These are phyloP conservation scores for Biston stratarius DNA, from an alignment of 2,888 invertebrate genomes.

Conservation along the genomic window DNA sequence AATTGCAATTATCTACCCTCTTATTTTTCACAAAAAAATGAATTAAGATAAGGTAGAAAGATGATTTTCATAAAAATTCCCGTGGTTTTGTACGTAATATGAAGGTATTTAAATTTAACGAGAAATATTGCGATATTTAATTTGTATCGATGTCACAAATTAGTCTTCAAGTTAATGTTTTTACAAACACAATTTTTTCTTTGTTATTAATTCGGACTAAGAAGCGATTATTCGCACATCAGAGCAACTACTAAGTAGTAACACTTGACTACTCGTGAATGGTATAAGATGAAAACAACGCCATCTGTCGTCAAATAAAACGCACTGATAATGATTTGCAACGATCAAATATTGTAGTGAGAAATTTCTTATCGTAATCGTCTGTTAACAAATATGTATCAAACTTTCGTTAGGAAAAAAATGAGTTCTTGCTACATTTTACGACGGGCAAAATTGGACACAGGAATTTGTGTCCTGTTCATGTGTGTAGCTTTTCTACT, in stretches of 20 bases:
- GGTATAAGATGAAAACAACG: conserved; percentile 1
- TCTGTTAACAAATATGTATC: too few species aligned
- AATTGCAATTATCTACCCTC: too few species aligned
- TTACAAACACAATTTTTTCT: background rate
- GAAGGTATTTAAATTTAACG: background rate
- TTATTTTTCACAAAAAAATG: background rate
- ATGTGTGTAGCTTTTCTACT: conserved; percentile 53
- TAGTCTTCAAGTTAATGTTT: conserved; percentile 5
- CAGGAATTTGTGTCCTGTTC: background rate
- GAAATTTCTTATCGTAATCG: background rate
- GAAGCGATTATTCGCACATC: background rate
- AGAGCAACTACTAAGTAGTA: background rate
- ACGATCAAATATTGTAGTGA: background rate
- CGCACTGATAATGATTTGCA: background rate
- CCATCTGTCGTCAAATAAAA: conserved; percentile 1
- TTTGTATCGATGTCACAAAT: background rate
- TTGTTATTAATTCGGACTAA: background rate
- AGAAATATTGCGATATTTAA: too few species aligned
- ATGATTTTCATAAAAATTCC: conserved; percentile 5
- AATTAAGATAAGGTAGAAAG: too few species aligned
- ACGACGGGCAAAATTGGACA: conserved; percentile 16
- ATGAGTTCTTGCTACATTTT: conserved; percentile 21
- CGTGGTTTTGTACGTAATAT: background rate
- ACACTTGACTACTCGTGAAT: background rate
- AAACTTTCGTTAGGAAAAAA: too few species aligned